Base-by-base conservation (phyloP, 2,888 invertebrate species). In the Cryptocephalus primarius region DNA sequence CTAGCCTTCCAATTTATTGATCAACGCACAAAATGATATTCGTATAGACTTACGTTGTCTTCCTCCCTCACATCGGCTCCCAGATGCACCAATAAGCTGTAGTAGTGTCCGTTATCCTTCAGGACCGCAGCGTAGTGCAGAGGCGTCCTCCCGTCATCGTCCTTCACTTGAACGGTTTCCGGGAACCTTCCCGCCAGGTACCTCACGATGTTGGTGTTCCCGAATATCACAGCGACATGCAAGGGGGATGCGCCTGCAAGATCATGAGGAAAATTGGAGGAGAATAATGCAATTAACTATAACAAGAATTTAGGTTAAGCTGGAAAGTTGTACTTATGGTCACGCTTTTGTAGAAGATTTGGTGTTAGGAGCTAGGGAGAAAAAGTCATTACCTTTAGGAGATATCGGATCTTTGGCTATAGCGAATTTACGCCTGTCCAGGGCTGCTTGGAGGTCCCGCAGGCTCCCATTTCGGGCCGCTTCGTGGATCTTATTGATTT, bases 381-480 rank as follows among this genome's bases (percentile, higher is more conserved):
- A 6, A 22, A 22, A 22, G 6, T 6, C 22, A 6, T 22, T 46
- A 54, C 55, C 59, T 45, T 86, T 81, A 0, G 86, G 81, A n/a
- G 88, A 86, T 54, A 81, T 76, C 49, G 84, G 82, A 67, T 94
- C 90, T 57, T 86, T 80, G 13, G 93, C 92, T 50, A 90, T 81
- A 1, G 91, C 92, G 65, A 94, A 88, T 77, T 91, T 90, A 63
- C 92, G 83, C 55, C 93, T 74, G 70, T 94, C 89, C 60, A 92
- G 69, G 1, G 90, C 83, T 56, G 87, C 81, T 69, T 91, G 91
- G 45, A 94, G 74, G 58, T 90, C 87, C 57, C 86, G 74, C 53
- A 94, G 75, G 62, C 85, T 87, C 4, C 94, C 94, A 57, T 86
- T 83, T 58, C 82, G 79, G 13, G 92, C 86, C 33, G 92, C 89